Evolutionary conservation across 2,888 invertebrate genomes (phyloP).

Genomic region (Pinctada fucata): DNA sequence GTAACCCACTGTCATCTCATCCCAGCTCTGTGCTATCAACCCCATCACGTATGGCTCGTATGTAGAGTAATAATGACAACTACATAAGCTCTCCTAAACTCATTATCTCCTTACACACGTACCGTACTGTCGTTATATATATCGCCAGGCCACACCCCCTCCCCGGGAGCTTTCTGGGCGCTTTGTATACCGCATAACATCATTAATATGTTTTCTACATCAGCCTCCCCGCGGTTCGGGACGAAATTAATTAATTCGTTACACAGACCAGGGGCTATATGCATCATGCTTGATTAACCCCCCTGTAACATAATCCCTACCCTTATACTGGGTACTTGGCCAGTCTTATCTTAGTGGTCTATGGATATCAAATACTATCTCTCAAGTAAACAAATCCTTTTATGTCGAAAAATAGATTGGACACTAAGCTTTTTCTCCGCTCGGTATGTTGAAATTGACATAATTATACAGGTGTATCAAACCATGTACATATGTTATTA

Average conservation of each 20-base stretch:
- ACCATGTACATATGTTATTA: no score
- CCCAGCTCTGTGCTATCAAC: neutral
- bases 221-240: neutral
- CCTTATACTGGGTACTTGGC: no score
- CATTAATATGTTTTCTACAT: neutral
- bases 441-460: no score
- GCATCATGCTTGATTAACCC: neutral
- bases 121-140: neutral
- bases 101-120: neutral
- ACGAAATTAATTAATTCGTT: neutral
- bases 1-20: neutral
- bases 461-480: no score
- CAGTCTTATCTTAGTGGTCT: no score
- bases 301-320: neutral
- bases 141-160: neutral
- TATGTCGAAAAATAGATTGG: no score
- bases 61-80: no score
- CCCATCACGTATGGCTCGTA: neutral
- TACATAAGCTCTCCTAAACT: neutral
- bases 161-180: neutral
- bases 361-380: no score
- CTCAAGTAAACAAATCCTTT: no score
- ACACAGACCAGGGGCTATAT: neutral
- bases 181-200: neutral
- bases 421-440: no score